phyloP scores from a whole-genome alignment of 2,888 invertebrate species.

The Lepidonotus clava region DNA sequence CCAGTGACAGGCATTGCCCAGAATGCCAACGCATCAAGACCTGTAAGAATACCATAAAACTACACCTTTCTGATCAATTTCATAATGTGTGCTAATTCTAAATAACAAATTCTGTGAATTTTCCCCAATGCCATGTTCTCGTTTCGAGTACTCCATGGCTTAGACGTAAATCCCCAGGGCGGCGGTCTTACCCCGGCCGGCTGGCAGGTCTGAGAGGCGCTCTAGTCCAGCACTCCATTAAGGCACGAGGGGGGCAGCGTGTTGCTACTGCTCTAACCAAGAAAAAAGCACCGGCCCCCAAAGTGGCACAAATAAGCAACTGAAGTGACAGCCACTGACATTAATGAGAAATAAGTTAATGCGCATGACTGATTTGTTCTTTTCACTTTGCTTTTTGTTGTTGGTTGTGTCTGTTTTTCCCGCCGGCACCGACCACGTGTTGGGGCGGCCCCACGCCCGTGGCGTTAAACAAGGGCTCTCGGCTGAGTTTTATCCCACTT shows the following conservation, averaged over 20 bases:
- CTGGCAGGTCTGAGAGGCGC: background rate
- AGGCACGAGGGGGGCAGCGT: background rate
- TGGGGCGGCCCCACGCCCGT: background rate
- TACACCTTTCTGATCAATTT: too few relatives aligned
- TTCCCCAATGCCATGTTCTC: too few relatives aligned
- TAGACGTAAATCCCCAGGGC: background rate
- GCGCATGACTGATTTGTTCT: background rate
- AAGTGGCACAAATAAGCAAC: background rate
- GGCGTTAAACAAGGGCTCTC: background rate
- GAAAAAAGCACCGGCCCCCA: background rate
- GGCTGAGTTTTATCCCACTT: background rate
- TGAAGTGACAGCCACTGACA: background rate
- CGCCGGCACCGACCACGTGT: background rate
- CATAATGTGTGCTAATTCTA: too few relatives aligned
- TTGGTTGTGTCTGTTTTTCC: background rate
- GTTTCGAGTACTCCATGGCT: background rate
- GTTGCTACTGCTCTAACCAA: background rate
- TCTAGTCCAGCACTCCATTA: background rate
- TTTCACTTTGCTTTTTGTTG: background rate
- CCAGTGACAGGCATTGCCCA: too few relatives aligned
- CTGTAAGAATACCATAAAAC: too few relatives aligned
- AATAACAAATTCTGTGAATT: too few relatives aligned
- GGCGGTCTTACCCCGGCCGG: background rate
- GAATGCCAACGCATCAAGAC: too few relatives aligned
- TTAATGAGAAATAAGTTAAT: constrained; percentile 24